Base-by-base conservation (phyloP, 2,888 invertebrate species). In the Lepidochrysops patricia region DNA sequence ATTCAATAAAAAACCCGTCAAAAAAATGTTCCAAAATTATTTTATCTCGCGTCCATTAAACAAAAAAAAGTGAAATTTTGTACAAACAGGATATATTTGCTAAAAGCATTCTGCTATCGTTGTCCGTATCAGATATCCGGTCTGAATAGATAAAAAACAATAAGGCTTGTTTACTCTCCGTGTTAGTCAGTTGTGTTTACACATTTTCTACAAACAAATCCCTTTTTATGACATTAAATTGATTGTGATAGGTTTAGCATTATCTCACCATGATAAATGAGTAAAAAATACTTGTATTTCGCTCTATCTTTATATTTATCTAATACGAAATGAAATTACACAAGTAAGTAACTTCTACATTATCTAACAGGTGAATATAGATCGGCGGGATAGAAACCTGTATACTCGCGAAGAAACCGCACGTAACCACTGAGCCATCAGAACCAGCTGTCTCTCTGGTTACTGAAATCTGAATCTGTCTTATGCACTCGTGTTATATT, bases 51-150 rank as follows among this genome's bases (percentile, higher is more conserved):
- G 43, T 43, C 19, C 43, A 23, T 43, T 43, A 43, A 43, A 32
- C 29, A 52, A 54, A 54, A 54, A n/a, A 52, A 27, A 52, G 54
- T 54, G 32, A 54, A 54, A 32, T 29, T 54, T 29, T 29, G 54
- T 54, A 15, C 54, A 32, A 29, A 54, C 54, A 54, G 54, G 54
- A 54, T 32, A 32, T 29, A 54, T 54, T 54, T 15, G 54, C 54
- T 54, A 54, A 54, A 54, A 54, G 43, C 54, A 54, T 54, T 54
- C 19, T 1, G 19, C 29, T 29, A 52, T 29, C 57, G 43, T 43
- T 60, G 62, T 60, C 58, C 43, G 49, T 64, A 65, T 65, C 63
- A 61, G 62, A 54, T 64, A 62, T 66, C 65, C 66, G 63, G 63
- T 62, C 54, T 58, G 56, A 57, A 61, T 61, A 63, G 65, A 66